Evolutionary conservation across 2,113 vertebrate species (phyloP).

Genomic region (Spea multiplicata): DNA sequence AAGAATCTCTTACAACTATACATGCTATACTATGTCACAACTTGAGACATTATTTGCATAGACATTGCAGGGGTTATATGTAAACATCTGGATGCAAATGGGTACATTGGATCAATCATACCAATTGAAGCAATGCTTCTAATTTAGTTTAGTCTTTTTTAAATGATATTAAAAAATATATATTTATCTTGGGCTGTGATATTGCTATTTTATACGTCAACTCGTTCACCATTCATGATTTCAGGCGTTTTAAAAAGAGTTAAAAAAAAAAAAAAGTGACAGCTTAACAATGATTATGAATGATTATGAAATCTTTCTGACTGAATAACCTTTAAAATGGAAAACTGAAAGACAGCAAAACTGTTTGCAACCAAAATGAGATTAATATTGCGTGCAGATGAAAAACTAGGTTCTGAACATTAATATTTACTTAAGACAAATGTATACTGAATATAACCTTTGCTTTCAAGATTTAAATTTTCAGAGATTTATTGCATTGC

Average conservation of each 20-base stretch:
- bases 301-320: not conserved
- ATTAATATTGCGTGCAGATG: constrained; percentile 22
- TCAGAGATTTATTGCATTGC: not conserved
- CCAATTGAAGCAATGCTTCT: too few species aligned
- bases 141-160: too few species aligned
- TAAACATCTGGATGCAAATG: too few species aligned
- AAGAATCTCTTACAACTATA: too few species aligned
- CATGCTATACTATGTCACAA: too few species aligned
- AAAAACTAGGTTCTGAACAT: not conserved
- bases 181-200: too few species aligned
- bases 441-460: constrained; percentile 2
- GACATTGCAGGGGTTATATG: too few species aligned
- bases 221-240: not conserved
- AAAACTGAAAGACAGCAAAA: constrained; percentile 4
- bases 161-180: too few species aligned
- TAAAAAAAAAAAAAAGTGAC: not conserved
- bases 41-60: too few species aligned
- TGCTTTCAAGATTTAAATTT: not conserved
- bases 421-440: constrained; percentile 22
- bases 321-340: constrained; percentile 4
- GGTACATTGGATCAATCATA: too few species aligned
- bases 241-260: constrained; percentile 5
- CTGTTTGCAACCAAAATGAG: not conserved
- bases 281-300: constrained; percentile 6
- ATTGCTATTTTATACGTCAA: too few species aligned